phyloP scores from a whole-genome alignment of 2,888 invertebrate species.

The Caenorhabditis parvicauda region DNA sequence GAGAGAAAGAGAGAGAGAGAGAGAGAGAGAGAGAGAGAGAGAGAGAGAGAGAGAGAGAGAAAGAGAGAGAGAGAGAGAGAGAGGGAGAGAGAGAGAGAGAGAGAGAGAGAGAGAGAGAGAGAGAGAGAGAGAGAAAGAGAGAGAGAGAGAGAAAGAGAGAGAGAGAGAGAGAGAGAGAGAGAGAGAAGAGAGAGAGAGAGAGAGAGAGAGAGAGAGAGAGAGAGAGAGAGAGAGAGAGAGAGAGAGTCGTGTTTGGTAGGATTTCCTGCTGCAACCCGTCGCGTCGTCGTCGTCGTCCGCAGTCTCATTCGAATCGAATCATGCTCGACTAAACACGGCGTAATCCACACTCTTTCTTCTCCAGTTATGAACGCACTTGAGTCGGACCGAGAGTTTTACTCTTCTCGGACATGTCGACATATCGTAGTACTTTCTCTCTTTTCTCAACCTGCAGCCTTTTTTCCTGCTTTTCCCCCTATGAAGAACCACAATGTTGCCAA shows the following conservation, averaged over 20 bases:
- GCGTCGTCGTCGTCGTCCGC: neutral
- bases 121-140: too few relatives aligned
- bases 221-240: neutral
- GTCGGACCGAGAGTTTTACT: too few relatives aligned
- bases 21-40: neutral
- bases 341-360: neutral
- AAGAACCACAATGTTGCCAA: too few relatives aligned
- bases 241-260: neutral
- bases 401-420: too few relatives aligned
- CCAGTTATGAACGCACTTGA: neutral
- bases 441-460: too few relatives aligned
- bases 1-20: conserved; percentile 3
- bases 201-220: conserved; percentile 6
- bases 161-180: conserved; percentile 1
- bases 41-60: conserved; percentile 3
- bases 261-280: neutral
- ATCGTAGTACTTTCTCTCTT: too few relatives aligned
- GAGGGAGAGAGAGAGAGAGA: conserved; percentile 4
- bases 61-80: neutral
- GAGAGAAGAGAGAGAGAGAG: too few relatives aligned
- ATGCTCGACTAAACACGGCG: too few relatives aligned
- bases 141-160: too few relatives aligned
- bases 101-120: too few relatives aligned
- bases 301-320: too few relatives aligned
- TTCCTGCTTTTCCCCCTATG: too few relatives aligned